phyloP scores from a whole-genome alignment of 2,888 invertebrate genomes.

The Stramonita haemastoma region DNA sequence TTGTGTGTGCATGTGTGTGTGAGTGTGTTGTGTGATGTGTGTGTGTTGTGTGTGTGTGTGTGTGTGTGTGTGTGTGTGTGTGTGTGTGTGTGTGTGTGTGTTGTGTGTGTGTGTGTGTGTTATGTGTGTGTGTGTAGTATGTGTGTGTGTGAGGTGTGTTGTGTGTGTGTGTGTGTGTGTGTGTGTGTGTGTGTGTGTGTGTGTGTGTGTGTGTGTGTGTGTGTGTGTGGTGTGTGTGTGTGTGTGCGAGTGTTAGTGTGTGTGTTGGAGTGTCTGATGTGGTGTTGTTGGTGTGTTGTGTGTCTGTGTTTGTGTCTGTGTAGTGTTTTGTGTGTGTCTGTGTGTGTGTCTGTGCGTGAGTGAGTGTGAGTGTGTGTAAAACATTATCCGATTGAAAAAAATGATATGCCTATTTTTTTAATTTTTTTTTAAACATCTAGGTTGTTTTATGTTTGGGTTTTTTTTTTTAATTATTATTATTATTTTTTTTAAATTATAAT shows the following conservation, averaged over 20 bases:
- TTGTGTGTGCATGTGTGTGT: neutral
- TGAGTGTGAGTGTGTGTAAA: neutral
- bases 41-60: neutral
- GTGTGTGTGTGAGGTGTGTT: neutral
- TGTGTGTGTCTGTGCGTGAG: too few species aligned
- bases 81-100: neutral
- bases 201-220: conserved; percentile 9
- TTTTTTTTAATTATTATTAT: too few species aligned
- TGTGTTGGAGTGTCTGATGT: too few species aligned
- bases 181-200: conserved; percentile 9
- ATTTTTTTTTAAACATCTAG: too few species aligned
- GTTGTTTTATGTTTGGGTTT: too few species aligned
- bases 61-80: conserved; percentile 6
- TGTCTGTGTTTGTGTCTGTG: too few species aligned
- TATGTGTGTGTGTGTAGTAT: neutral
- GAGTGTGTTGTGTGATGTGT: neutral
- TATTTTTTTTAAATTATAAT: too few species aligned
- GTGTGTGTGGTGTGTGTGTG: too few species aligned
- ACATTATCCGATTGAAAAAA: too few species aligned
- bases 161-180: conserved; percentile 14
- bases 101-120: neutral
- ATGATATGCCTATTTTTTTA: too few species aligned
- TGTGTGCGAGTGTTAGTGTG: too few species aligned
- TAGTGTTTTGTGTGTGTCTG: neutral
- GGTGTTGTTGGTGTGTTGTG: neutral